Evolutionary conservation across 2,888 invertebrate species (phyloP).

Genomic region (Cephalotes varians): DNA sequence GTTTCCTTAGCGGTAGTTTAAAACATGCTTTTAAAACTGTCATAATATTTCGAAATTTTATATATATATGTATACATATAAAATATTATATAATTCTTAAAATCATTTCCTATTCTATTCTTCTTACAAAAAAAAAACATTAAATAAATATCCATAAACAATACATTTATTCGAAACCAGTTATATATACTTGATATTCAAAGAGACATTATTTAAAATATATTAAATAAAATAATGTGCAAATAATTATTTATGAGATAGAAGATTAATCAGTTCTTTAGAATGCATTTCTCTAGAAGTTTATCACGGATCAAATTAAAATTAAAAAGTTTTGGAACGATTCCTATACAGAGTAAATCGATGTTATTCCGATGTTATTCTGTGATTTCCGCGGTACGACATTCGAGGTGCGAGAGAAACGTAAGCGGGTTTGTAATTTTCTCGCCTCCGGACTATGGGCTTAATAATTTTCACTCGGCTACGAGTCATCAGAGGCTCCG

Average conservation of each 20-base stretch:
- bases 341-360: not conserved
- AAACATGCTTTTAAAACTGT: not conserved
- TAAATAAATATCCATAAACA: not conserved
- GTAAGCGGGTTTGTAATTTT: constrained; percentile 72
- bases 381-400: not conserved
- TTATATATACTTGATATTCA: not conserved
- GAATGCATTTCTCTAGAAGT: not conserved
- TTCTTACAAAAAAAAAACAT: not conserved
- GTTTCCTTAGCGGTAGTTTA: too few species aligned
- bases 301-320: not conserved
- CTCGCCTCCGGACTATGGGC: constrained; percentile 76
- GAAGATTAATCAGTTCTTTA: not conserved
- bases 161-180: not conserved
- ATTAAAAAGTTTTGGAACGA: not conserved
- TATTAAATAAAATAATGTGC: not conserved
- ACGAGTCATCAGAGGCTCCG: constrained; percentile 47
- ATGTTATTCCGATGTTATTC: not conserved
- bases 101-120: not conserved
- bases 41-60: not conserved
- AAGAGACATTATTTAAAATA: too few species aligned
- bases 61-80: too few species aligned
- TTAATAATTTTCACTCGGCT: constrained; percentile 65
- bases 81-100: constrained; percentile 5
- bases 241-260: not conserved
- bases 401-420: constrained; percentile 23